phyloP scores from a whole-genome alignment of 64 coral and sea anemone genomes.

The Montipora sp. region DNA sequence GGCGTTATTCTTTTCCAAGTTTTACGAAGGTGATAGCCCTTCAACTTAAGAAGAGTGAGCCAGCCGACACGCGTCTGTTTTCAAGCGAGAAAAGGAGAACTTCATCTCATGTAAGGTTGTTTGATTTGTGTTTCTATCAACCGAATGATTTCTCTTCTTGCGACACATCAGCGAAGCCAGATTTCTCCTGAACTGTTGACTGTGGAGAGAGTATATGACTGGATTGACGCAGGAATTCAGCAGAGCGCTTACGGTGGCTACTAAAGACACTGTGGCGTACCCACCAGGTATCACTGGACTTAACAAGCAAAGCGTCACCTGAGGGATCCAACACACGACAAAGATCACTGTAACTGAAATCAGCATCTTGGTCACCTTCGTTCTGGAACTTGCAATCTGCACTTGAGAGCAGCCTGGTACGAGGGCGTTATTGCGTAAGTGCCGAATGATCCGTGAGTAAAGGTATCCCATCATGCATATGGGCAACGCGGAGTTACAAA shows the following conservation, averaged over 20 bases:
- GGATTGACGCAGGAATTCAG: slow-evolving; percentile 50
- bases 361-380: slow-evolving; percentile 55
- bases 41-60: not conserved
- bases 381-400: not conserved
- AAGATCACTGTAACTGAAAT: slow-evolving; percentile 43
- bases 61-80: not conserved
- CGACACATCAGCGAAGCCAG: not conserved
- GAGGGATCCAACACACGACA: slow-evolving; percentile 27
- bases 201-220: slow-evolving; percentile 36
- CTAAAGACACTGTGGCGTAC: not conserved
- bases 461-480: slow-evolving; percentile 54
- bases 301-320: slow-evolving; percentile 17
- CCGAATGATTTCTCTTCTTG: not conserved
- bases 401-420: not conserved
- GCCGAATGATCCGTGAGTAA: slow-evolving; percentile 41
- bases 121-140: not conserved
- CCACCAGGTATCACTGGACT: slow-evolving; percentile 3
- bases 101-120: not conserved
- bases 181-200: slow-evolving; percentile 31
- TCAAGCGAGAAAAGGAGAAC: not conserved
- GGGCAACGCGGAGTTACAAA: slow-evolving; percentile 4
- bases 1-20: too few relatives aligned
- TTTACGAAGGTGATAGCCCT: too few relatives aligned
- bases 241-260: not conserved
- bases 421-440: not conserved